A percentile compares a stretch with the other conserved stretches of the same genome.
Conservation (phyloP, 1,140 invertebrate species). For the Latrodectus geometricus region DNA sequence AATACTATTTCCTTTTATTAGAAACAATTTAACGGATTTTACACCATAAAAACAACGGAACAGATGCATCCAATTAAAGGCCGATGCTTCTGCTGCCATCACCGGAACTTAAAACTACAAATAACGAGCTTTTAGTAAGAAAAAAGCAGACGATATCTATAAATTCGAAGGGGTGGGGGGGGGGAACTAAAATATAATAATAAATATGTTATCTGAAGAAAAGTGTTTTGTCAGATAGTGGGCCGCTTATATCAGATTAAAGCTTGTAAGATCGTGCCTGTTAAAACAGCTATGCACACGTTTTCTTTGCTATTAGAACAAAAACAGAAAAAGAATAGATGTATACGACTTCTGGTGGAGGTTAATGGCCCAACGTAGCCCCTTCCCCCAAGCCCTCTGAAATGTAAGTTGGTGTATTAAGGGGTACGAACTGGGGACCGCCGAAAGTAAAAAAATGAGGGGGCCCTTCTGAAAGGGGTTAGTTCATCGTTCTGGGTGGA, state of each 20-base stretch:
- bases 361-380: slow-evolving; percentile 25
- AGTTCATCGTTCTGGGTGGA: slow-evolving; percentile 18
- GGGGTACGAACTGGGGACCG: slow-evolving; percentile 10
- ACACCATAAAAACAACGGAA: slow-evolving; percentile 19
- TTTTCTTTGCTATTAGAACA: slow-evolving; percentile 7
- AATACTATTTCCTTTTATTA: slow-evolving; percentile 32
- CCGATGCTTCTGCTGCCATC: background rate
- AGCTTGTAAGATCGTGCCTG: slow-evolving; percentile 12
- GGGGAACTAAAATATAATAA: background rate
- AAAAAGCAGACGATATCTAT: background rate
- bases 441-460: background rate
- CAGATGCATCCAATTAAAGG: slow-evolving; percentile 32
- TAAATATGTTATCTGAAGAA: background rate
- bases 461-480: slow-evolving; percentile 23
- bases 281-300: slow-evolving; percentile 21
- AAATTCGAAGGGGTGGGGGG: background rate
- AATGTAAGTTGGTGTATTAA: slow-evolving; percentile 39
- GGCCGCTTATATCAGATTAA: slow-evolving; percentile 29
- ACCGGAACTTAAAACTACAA: slow-evolving; percentile 16
- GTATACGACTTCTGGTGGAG: slow-evolving; percentile 17
- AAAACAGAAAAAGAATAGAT: slow-evolving; percentile 10
- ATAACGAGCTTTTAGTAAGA: background rate
- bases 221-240: slow-evolving; percentile 25
- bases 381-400: background rate
- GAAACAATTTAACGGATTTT: slow-evolving; percentile 27